phyloP scores from a whole-genome alignment of 2,888 invertebrate genomes.

The Drosophila stalkeri region DNA sequence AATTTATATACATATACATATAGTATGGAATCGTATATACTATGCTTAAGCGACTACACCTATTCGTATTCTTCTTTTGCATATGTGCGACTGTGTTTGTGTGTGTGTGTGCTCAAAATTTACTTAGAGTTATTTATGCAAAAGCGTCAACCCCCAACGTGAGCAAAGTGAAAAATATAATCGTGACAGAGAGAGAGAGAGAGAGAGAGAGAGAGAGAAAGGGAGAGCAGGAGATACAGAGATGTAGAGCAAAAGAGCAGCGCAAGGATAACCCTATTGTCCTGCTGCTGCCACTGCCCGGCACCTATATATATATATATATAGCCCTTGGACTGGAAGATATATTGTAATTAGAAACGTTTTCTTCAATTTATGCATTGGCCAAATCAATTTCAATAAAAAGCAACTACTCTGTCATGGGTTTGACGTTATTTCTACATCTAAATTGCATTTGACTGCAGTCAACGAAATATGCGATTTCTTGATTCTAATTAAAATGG shows the following conservation, averaged over 20 bases:
- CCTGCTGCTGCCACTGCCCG: constrained; percentile 1
- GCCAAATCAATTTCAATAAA: constrained; percentile 79
- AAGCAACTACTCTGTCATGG: constrained; percentile 33
- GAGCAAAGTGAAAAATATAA: constrained; percentile 38
- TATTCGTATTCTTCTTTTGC: constrained; percentile 17
- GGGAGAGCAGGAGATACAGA: constrained; percentile 5
- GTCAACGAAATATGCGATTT: constrained; percentile 36
- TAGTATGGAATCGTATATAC: constrained; percentile 45
- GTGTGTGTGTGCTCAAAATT: constrained; percentile 60
- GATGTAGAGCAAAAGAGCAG: constrained; percentile 12
- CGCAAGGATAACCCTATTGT: constrained; percentile 24
- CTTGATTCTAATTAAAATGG: constrained; percentile 56
- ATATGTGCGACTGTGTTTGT: constrained; percentile 14
- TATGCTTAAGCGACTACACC: constrained; percentile 42
- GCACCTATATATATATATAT: too few relatives aligned
- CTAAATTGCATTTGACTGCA: constrained; percentile 38
- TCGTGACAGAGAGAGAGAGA: constrained; percentile 15
- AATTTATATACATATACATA: constrained; percentile 58
- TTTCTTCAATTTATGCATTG: constrained; percentile 71
- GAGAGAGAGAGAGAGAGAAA: constrained; percentile 13
- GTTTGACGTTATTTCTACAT: constrained; percentile 37
- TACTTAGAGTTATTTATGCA: constrained; percentile 80
- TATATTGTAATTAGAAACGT: constrained; percentile 77
- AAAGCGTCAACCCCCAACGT: constrained; percentile 49
- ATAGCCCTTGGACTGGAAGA: constrained; percentile 47